A percentile compares a stretch with the other conserved stretches of the same genome.
Evolutionary conservation across 2,797 vertebrate species (phyloP).

Genomic region (Muraenolepis orangiensis): DNA sequence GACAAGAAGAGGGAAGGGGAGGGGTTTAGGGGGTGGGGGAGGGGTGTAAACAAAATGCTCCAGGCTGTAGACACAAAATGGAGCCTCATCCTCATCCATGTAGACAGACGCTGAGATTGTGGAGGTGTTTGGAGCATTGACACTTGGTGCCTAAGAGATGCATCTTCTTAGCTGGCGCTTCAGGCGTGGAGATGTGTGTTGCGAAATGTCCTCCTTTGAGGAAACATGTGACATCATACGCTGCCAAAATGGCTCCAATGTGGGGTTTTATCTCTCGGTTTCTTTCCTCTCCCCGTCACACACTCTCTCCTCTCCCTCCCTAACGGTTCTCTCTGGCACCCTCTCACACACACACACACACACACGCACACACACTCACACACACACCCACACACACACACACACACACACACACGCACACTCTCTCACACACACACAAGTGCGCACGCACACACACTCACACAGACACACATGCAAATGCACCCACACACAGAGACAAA

Average conservation of each 20-base stretch:
- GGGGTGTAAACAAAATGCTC: slow-evolving; percentile 21
- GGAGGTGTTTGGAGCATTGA: background rate
- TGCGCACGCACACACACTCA: background rate
- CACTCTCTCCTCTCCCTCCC: background rate
- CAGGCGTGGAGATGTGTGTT: background rate
- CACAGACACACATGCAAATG: background rate
- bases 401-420: background rate
- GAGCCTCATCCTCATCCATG: background rate
- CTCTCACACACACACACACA: background rate
- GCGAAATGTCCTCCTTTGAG: background rate
- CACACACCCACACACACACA: too few relatives aligned
- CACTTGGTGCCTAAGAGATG: background rate
- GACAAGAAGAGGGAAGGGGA: slow-evolving; percentile 25
- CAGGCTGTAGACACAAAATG: slow-evolving; percentile 16
- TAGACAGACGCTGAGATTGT: background rate
- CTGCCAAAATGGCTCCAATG: background rate
- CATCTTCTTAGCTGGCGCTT: background rate
- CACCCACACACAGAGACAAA: too few relatives aligned
- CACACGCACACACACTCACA: background rate
- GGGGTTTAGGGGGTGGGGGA: slow-evolving; percentile 14
- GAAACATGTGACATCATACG: background rate
- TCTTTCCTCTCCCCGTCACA: background rate
- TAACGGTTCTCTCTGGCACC: background rate
- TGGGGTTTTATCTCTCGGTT: background rate
- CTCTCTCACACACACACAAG: background rate